These are phyloP conservation scores for Capitulum mitella DNA, from an alignment of 2,888 invertebrate species.

Conservation along the genomic window DNA sequence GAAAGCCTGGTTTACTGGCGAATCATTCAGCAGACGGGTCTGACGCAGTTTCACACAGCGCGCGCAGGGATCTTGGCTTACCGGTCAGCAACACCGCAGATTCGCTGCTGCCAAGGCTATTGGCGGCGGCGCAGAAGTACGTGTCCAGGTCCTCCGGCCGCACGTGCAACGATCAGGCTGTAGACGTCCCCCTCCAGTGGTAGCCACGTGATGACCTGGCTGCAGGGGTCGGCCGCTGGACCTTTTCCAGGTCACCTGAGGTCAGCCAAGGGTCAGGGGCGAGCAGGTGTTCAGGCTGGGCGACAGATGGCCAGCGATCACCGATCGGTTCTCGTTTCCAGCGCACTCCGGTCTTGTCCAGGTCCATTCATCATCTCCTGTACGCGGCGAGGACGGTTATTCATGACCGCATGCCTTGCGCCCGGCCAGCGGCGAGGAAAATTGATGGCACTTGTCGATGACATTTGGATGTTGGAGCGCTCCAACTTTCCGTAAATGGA, in stretches of 20 bases:
- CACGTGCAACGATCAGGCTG: too few relatives aligned
- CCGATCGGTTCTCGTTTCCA: not conserved
- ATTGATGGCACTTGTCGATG: not conserved
- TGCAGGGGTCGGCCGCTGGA: not conserved
- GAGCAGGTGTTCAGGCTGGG: not conserved
- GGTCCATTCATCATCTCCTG: not conserved
- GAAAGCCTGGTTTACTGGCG: too few relatives aligned
- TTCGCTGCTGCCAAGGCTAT: not conserved
- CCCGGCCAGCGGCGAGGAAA: not conserved
- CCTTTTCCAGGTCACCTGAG: not conserved
- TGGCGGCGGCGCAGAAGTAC: not conserved
- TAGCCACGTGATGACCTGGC: not conserved
- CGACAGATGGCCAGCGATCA: not conserved
- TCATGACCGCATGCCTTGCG: not conserved
- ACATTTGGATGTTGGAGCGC: not conserved
- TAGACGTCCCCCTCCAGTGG: not conserved
- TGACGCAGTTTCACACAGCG: too few relatives aligned
- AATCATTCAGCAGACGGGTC: too few relatives aligned
- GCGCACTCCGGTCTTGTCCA: too few relatives aligned
- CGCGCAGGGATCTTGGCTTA: too few relatives aligned
- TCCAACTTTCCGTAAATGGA: not conserved
- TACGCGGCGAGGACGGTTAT: not conserved
- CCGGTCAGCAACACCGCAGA: not conserved
- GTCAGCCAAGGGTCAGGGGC: not conserved
- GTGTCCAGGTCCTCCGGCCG: not conserved